Percentiles rank a stretch among this genome's conserved stretches.
These are phyloP conservation scores for Oreonectes daqikongensis DNA, from an alignment of 2,797 vertebrate genomes.

Conservation along the genomic window DNA sequence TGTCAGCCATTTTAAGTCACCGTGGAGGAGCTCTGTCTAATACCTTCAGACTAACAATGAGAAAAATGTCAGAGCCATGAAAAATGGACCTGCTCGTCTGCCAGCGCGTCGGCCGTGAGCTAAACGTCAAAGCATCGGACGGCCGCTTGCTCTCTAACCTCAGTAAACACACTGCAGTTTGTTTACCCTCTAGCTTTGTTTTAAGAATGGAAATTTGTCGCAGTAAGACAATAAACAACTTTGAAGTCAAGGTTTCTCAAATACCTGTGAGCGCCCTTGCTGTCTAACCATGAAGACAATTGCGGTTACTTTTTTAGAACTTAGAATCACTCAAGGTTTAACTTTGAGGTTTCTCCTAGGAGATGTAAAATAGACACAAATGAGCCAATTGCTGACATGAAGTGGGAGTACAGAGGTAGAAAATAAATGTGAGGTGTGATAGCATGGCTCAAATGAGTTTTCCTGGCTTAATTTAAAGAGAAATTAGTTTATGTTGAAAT, in stretches of 20 bases:
- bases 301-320: neutral
- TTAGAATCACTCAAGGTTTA: neutral
- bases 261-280: neutral
- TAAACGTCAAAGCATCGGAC: slow-evolving; percentile 17
- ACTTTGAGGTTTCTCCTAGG: neutral
- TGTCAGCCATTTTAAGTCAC: slow-evolving; percentile 31
- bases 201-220: neutral
- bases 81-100: slow-evolving; percentile 23
- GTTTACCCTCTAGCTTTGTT: neutral
- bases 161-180: neutral
- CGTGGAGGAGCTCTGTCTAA: slow-evolving; percentile 37
- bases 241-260: neutral
- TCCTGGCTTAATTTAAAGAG: neutral
- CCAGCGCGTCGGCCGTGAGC: neutral
- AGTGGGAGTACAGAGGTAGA: neutral
- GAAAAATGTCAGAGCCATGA: slow-evolving; percentile 34
- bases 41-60: slow-evolving; percentile 39
- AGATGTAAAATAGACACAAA: neutral
- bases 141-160: slow-evolving; percentile 14
- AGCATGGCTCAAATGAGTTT: neutral
- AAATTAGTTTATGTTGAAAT: neutral
- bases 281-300: neutral
- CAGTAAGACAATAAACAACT: neutral
- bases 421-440: neutral
- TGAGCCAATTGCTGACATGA: neutral